A percentile compares a stretch with the other conserved stretches of the same genome.
These are phyloP conservation scores for Gadopsis marmoratus DNA, from an alignment of 2,797 vertebrate species.

Conservation along the genomic window DNA sequence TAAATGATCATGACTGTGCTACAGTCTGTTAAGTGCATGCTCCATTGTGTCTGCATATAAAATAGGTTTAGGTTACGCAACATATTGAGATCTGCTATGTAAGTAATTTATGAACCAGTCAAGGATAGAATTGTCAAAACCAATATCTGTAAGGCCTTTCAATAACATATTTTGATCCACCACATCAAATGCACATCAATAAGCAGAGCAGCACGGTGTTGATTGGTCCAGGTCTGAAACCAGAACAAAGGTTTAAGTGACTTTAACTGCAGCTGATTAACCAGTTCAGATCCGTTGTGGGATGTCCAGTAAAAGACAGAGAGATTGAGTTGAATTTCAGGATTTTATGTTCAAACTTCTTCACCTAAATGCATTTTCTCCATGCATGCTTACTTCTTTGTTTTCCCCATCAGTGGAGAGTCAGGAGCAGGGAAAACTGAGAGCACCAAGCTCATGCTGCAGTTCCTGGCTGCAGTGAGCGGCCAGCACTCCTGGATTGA, in stretches of 20 bases:
- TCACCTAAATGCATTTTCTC: not conserved
- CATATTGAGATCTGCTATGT: not conserved
- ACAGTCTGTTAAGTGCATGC: not conserved
- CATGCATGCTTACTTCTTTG: not conserved
- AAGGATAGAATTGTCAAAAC: not conserved
- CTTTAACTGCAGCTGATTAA: too few relatives aligned
- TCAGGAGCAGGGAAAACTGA: conserved; percentile 98
- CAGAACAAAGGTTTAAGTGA: not conserved
- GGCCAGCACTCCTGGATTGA: conserved; percentile 97
- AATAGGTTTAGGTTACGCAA: not conserved
- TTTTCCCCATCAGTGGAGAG: conserved; percentile 88
- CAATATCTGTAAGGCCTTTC: not conserved
- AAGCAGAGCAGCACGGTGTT: not conserved
- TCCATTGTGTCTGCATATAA: not conserved
- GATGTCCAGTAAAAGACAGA: too few relatives aligned
- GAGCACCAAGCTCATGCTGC: conserved; percentile 95
- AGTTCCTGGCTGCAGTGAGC: conserved; percentile 94
- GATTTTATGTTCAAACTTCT: too few relatives aligned
- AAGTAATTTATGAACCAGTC: not conserved
- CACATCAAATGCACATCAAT: too few relatives aligned
- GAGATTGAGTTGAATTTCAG: too few relatives aligned
- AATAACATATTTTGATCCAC: not conserved
- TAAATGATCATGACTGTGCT: not conserved
- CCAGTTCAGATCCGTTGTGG: too few relatives aligned
- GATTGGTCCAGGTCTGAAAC: not conserved